Evolutionary conservation across 2,888 invertebrate species (phyloP), one percentile per base, ranked within the genome.

Genomic region (Ormyrus nitidulus): DNA sequence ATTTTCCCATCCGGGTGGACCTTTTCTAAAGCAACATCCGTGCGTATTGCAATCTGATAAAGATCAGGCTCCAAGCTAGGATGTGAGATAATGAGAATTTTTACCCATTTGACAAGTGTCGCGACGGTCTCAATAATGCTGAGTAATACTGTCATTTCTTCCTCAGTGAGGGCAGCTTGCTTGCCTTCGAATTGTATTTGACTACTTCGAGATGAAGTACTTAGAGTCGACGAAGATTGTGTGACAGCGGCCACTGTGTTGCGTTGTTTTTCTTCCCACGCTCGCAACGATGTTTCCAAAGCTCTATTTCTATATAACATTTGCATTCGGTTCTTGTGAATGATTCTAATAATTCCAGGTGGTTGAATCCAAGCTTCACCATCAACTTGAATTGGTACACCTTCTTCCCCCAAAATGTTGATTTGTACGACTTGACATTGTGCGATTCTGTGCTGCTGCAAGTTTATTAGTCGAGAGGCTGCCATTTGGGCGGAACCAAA

Each of bases 281-380:
- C 92, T 89, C 95, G 95, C 79, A 99, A 91, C 9, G 98, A 97
- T 75, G 96, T 96, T 91, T 99, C 98, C 84, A 99, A 92, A 6
- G 95, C 95, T 85, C 98, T 93, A 89, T 98, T 98, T 80, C 98
- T 93, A 88, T 97, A 97, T 46, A 99, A 92, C 96, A 99, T 98
- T 92, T 98, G 98, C 89, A 98, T 97, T 74, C 98, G 93, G 91
- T 99, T 99, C 92, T 99, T 99, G 91, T 99, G 99, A 85, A 98
- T 94, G 84, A 99, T 98, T 77, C 97, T 93, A 84, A 99, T 97
- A 89, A 98, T 97, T 56, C 99, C 99, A 0, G 99, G 98, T 0
- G 98, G 97, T 90, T 99, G 99, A 59, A 98, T 93, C 99, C 99
- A 99, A 1, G 99, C 98, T 91, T 99, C 99, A 0, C 99, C 99